Evolutionary conservation across 2,797 vertebrate species (phyloP).

Genomic region (Monodelphis domestica): DNA sequence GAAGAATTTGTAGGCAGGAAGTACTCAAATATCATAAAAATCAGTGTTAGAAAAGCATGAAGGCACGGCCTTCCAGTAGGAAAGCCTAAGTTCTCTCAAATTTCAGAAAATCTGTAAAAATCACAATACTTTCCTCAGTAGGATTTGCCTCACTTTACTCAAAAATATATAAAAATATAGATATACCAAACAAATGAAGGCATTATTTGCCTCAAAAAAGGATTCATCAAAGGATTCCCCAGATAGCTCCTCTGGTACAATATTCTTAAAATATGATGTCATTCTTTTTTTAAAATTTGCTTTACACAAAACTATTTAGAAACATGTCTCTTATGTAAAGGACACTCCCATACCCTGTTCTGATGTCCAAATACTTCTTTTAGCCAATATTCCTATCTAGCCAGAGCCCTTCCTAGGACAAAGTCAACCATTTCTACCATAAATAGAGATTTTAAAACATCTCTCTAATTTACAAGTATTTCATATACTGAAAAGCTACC

Average conservation of each 20-base stretch:
- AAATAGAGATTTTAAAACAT: conserved; percentile 29
- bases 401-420: background rate
- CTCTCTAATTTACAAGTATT: background rate
- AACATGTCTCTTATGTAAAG: conserved; percentile 19
- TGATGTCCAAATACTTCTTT: conserved; percentile 12
- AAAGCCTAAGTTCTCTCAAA: background rate
- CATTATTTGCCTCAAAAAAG: conserved; percentile 37
- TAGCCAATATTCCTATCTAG: conserved; percentile 36
- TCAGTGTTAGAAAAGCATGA: background rate
- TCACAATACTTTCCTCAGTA: conserved; percentile 15
- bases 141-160: conserved; percentile 25
- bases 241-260: conserved; percentile 31
- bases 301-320: conserved; percentile 26
- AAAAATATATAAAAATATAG: conserved; percentile 34
- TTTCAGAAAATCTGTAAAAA: conserved; percentile 36
- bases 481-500: background rate
- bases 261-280: conserved; percentile 19
- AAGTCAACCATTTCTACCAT: conserved; percentile 18
- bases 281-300: background rate
- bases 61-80: background rate
- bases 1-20: background rate
- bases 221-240: conserved; percentile 26
- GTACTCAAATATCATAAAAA: background rate
- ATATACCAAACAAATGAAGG: conserved; percentile 25
- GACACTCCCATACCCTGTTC: background rate